Evolutionary conservation across 2,797 vertebrate genomes (phyloP), one percentile per base, ranked within the genome.

Genomic region (Fratercula arctica): DNA sequence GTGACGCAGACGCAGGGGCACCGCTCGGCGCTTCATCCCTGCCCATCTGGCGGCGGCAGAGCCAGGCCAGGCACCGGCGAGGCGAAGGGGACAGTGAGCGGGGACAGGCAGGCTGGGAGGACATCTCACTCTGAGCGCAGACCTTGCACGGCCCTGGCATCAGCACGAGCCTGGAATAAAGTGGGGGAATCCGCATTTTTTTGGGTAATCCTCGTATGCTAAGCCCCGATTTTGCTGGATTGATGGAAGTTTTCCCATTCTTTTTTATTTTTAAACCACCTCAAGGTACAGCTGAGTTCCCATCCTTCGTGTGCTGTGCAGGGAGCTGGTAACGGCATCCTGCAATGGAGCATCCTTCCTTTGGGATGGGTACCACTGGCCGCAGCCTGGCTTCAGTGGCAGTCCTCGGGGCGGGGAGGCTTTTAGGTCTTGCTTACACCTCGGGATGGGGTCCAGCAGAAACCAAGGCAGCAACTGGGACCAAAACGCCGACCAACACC

Each of bases 311-410:
- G 33, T n/a, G 33, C 43, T 19, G 17, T 6, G 48, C 0, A 1
- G 54, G 31, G 70, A 64, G 31, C 39, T 19, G 37, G 29, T 51
- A 16, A 24, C 41, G 10, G 50, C 73, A 41, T 41, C 67, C 53
- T 0, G 0, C 0, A 0, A 0, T 14, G 48, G 33, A 37, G 66
- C 0, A 0, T 37, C 59, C 66, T 41, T 67, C 85, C 73, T 24
- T 43, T 28, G 72, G 51, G 69, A 35, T 56, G 77, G 73, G 53
- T 20, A 7, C 63, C 59, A 8, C 0, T 0, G 11, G 10, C 68
- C 17, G 10, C 67, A 72, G 46, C 63, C 45, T 1, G 6, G 13
- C 35, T 64, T 37, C 1, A 5, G 57, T 7, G 53, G 19, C 18
- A 11, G 3, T 17, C 23, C 45, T 23, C 1, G 2, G 66, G 39